These are phyloP conservation scores for Muscidifurax raptorellus DNA, from an alignment of 1,140 invertebrate genomes.

Conservation along the genomic window DNA sequence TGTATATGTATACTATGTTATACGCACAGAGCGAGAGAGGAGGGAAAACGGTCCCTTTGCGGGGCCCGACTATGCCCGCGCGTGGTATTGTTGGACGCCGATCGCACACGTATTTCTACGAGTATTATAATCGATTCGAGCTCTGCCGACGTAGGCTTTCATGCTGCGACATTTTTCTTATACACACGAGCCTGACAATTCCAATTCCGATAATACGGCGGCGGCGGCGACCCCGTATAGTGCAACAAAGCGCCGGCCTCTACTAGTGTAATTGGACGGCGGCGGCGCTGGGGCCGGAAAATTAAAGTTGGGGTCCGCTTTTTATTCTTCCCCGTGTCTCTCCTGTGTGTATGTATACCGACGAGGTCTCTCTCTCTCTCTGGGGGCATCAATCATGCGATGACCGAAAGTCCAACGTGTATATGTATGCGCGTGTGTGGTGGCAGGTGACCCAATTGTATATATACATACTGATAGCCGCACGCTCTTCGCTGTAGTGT, in stretches of 20 bases:
- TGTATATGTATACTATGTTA: too few species aligned
- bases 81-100: conserved; percentile 25
- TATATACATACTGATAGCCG: neutral
- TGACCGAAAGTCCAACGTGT: neutral
- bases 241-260: conserved; percentile 3
- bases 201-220: conserved; percentile 14
- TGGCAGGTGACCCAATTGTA: conserved; percentile 33
- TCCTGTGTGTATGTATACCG: neutral
- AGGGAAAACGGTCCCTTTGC: conserved; percentile 36
- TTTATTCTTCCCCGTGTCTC: neutral
- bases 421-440: neutral
- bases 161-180: conserved; percentile 51
- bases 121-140: conserved; percentile 24
- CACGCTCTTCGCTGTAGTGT: neutral
- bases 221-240: conserved; percentile 44
- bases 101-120: conserved; percentile 25
- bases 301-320: conserved; percentile 19
- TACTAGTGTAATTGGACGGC: conserved; percentile 8
- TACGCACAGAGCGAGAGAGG: too few species aligned
- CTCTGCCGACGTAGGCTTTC: conserved; percentile 42
- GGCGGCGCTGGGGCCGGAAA: neutral
- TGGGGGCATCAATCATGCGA: neutral
- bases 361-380: neutral
- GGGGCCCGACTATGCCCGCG: too few species aligned
- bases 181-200: conserved; percentile 50